Percentiles rank a stretch among this genome's conserved stretches.
Conservation (phyloP, 2,113 vertebrate genomes). For the Carlito syrichta region DNA sequence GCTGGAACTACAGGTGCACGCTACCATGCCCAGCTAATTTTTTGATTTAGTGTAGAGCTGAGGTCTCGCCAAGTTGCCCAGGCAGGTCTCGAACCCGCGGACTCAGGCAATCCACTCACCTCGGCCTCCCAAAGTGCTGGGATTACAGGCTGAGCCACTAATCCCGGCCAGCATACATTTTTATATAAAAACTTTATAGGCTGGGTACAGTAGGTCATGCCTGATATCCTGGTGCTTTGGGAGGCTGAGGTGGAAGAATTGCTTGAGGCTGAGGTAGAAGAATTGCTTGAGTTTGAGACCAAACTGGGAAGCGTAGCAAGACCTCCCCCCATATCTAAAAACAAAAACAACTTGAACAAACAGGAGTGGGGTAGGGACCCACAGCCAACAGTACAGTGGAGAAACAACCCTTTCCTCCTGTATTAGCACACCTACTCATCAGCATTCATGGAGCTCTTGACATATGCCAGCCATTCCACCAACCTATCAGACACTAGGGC, state of each 20-base stretch:
- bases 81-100: too few relatives aligned
- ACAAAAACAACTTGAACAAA: slow-evolving; percentile 16
- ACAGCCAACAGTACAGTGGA: neutral
- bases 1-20: too few relatives aligned
- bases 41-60: too few relatives aligned
- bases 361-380: neutral
- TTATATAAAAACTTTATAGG: neutral
- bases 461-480: neutral
- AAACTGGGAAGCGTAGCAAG: neutral
- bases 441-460: neutral
- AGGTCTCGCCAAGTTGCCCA: too few relatives aligned
- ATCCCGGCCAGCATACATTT: too few relatives aligned
- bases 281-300: neutral
- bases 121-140: too few relatives aligned
- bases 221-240: neutral
- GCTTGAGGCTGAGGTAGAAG: neutral
- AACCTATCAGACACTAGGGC: neutral
- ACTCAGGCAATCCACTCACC: too few relatives aligned
- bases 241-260: neutral
- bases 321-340: too few relatives aligned
- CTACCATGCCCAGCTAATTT: too few relatives aligned
- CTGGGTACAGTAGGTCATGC: neutral
- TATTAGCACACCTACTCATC: neutral
- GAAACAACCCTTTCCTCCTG: neutral
- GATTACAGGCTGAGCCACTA: too few relatives aligned